Evolutionary conservation across 2,113 vertebrate species (phyloP).

Genomic region (Stomatorhinus ivindoensis): DNA sequence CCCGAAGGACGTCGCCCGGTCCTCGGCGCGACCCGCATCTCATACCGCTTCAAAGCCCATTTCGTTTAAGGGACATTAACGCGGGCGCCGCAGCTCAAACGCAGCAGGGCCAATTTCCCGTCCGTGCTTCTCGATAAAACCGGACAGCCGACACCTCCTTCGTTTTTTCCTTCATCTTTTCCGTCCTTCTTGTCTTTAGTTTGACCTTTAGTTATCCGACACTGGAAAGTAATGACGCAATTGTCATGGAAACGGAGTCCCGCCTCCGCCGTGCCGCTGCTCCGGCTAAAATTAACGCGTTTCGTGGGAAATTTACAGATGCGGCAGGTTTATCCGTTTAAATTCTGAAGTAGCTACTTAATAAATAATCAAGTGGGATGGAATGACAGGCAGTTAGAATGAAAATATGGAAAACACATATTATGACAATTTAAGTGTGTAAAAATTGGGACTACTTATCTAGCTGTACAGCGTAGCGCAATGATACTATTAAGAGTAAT

Average conservation of each 20-base stretch:
- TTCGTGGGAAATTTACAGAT: not conserved
- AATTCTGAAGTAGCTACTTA: not conserved
- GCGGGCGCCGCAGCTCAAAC: not conserved
- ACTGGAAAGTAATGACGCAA: conserved; percentile 64
- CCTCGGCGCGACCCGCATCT: conserved; percentile 30
- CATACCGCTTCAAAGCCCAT: not conserved
- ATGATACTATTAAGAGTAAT: not conserved
- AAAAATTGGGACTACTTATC: not conserved
- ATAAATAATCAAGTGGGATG: not conserved
- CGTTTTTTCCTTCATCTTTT: conserved; percentile 43
- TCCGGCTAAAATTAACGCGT: not conserved
- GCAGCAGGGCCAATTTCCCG: not conserved
- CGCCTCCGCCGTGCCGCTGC: conserved; percentile 35
- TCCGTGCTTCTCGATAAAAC: not conserved
- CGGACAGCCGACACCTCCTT: not conserved
- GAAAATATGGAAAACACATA: not conserved
- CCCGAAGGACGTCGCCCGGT: conserved; percentile 10
- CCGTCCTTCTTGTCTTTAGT: conserved; percentile 63
- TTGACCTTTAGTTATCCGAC: conserved; percentile 71
- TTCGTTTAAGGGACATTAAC: not conserved
- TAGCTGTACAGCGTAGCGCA: not conserved
- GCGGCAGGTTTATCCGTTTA: not conserved
- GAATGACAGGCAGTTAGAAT: not conserved
- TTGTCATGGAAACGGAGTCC: conserved; percentile 62
- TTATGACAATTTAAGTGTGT: not conserved